Percentiles rank a stretch among this genome's conserved stretches.
Conservation (phyloP, 2,888 invertebrate species). For the Sialis lutaria region DNA sequence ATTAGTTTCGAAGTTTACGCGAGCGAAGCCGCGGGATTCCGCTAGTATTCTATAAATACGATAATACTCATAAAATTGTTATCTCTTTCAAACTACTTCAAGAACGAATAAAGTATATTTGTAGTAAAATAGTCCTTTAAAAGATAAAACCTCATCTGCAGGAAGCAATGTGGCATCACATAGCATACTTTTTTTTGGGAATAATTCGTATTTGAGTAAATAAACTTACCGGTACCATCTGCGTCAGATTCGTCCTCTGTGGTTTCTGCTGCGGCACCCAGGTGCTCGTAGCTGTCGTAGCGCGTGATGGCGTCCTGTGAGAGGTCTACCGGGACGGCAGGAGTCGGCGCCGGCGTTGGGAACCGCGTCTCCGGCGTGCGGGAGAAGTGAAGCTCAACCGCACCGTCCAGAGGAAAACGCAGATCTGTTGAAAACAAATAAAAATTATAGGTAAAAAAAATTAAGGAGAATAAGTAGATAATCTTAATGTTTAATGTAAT, state of each 20-base stretch:
- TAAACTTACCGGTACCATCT: conserved; percentile 14
- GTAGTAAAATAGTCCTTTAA: too few relatives aligned
- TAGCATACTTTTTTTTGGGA: not conserved
- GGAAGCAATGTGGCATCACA: too few relatives aligned
- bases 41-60: too few relatives aligned
- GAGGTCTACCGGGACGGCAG: conserved; percentile 48
- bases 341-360: conserved; percentile 43
- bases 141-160: too few relatives aligned
- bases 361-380: conserved; percentile 31
- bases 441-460: too few relatives aligned
- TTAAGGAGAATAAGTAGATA: too few relatives aligned
- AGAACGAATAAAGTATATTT: too few relatives aligned
- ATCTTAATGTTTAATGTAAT: too few relatives aligned
- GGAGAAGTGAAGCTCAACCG: conserved; percentile 70
- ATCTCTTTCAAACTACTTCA: too few relatives aligned
- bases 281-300: conserved; percentile 61
- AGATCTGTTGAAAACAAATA: conserved; percentile 36
- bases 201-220: not conserved
- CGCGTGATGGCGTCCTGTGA: conserved; percentile 57
- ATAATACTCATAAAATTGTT: too few relatives aligned
- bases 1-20: too few relatives aligned
- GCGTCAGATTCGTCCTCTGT: conserved; percentile 25
- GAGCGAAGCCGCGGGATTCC: too few relatives aligned
- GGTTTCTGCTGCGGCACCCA: conserved; percentile 24
- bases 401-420: conserved; percentile 66